Evolutionary conservation across 2,797 vertebrate species (phyloP).

Genomic region (Chiloscyllium punctatum): DNA sequence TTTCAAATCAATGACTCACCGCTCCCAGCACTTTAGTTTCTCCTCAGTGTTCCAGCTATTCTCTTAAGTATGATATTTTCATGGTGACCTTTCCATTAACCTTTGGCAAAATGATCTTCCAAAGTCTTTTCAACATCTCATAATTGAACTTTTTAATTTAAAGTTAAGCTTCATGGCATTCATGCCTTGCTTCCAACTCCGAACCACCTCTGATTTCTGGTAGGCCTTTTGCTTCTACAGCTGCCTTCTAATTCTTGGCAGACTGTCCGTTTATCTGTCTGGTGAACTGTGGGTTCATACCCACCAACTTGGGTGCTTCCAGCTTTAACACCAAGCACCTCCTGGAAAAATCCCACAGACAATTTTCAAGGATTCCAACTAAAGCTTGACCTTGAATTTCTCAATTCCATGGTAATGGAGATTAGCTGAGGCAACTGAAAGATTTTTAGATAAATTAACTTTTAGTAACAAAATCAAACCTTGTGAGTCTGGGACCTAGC

Average conservation of each 20-base stretch:
- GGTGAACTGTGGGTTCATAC: background rate
- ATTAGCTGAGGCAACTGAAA: background rate
- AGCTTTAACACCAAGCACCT: background rate
- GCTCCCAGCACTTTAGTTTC: too few species aligned
- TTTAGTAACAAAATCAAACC: background rate
- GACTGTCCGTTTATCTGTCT: background rate
- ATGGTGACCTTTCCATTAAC: too few species aligned
- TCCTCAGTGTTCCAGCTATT: too few species aligned
- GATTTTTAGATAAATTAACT: background rate
- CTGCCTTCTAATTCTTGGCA: too few species aligned
- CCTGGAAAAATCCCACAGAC: background rate
- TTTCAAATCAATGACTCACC: too few species aligned
- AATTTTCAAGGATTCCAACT: background rate
- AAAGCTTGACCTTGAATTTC: background rate
- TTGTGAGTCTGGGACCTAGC: background rate
- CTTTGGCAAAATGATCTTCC: too few species aligned
- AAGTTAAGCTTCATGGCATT: too few species aligned
- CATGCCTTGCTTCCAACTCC: too few species aligned
- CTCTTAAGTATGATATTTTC: too few species aligned
- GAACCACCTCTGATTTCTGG: too few species aligned
- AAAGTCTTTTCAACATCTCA: too few species aligned
- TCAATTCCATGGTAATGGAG: background rate
- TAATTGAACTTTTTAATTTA: too few species aligned
- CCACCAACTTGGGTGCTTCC: background rate
- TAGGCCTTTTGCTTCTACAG: background rate